phyloP scores from a whole-genome alignment of 2,113 vertebrate genomes.

The Rattus rattus region DNA sequence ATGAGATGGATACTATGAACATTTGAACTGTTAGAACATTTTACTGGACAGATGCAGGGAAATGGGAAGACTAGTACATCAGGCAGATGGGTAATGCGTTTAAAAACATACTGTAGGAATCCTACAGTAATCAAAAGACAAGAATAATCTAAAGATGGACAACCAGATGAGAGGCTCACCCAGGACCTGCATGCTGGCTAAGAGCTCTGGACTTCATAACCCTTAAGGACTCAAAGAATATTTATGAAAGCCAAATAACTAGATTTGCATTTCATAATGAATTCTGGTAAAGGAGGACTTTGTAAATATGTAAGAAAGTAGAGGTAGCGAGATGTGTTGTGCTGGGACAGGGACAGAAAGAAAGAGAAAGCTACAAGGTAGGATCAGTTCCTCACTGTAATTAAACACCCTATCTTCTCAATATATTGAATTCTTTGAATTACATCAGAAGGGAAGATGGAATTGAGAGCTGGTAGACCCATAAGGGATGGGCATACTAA shows the following conservation, averaged over 20 bases:
- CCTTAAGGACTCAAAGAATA: not conserved
- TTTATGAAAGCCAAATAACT: not conserved
- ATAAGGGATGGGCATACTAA: not conserved
- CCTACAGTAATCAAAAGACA: not conserved
- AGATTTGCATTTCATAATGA: slow-evolving; percentile 44
- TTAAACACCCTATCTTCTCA: slow-evolving; percentile 20
- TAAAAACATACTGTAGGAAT: not conserved
- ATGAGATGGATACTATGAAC: not conserved
- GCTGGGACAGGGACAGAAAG: not conserved
- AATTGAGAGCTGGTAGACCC: not conserved
- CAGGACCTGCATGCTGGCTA: not conserved
- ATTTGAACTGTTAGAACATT: slow-evolving; percentile 30
- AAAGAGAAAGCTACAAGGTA: not conserved
- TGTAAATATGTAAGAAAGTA: not conserved
- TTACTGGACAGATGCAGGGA: not conserved
- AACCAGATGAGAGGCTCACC: not conserved
- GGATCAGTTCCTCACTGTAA: not conserved
- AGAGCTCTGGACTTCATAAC: not conserved
- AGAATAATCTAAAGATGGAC: slow-evolving; percentile 18
- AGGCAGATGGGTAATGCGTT: not conserved
- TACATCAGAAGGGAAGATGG: not conserved
- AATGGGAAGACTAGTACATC: not conserved
- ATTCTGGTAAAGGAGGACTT: slow-evolving; percentile 33
- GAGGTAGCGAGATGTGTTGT: not conserved
- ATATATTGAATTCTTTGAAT: not conserved